Percentiles rank a stretch among this genome's conserved stretches.
Conservation (phyloP, 2,888 invertebrate species). For the Isotomurus palustris region DNA sequence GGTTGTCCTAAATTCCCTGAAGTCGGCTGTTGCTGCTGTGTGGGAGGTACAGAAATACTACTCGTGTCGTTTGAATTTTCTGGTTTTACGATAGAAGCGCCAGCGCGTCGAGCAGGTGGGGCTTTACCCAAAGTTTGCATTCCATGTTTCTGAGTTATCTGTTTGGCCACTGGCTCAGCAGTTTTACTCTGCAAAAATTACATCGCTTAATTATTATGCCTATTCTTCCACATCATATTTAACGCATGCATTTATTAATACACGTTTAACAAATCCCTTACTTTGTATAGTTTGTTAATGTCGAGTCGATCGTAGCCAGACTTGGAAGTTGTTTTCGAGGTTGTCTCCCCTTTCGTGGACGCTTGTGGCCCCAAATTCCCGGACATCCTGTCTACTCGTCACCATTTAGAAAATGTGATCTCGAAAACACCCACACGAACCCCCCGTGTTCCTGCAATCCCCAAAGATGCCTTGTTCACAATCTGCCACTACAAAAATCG, state of each 20-base stretch:
- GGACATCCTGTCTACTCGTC: slow-evolving; percentile 46
- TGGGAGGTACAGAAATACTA: slow-evolving; percentile 31
- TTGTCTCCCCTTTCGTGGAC: slow-evolving; percentile 45
- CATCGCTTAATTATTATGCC: background rate
- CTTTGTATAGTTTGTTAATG: slow-evolving; percentile 46
- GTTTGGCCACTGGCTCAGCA: slow-evolving; percentile 43
- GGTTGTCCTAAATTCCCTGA: slow-evolving; percentile 25
- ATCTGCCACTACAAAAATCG: background rate
- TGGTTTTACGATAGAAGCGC: slow-evolving; percentile 36
- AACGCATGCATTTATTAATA: background rate
- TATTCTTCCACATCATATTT: background rate
- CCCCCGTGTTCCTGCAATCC: slow-evolving; percentile 36
- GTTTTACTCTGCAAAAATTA: slow-evolving; percentile 35
- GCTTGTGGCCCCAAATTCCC: slow-evolving; percentile 43
- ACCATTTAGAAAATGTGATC: slow-evolving; percentile 44
- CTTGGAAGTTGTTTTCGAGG: slow-evolving; percentile 36
- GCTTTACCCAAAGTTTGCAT: slow-evolving; percentile 99
- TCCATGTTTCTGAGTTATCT: slow-evolving; percentile 74
- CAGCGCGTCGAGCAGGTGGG: slow-evolving; percentile 91
- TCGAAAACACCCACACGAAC: slow-evolving; percentile 40
- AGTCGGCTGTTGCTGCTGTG: slow-evolving; percentile 11
- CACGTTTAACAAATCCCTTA: slow-evolving; percentile 14
- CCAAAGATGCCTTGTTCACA: too few relatives aligned
- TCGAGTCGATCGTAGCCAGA: slow-evolving; percentile 43
- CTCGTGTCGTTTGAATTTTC: slow-evolving; percentile 32